phyloP scores from a whole-genome alignment of 2,888 invertebrate genomes.

The Apamea monoglypha region DNA sequence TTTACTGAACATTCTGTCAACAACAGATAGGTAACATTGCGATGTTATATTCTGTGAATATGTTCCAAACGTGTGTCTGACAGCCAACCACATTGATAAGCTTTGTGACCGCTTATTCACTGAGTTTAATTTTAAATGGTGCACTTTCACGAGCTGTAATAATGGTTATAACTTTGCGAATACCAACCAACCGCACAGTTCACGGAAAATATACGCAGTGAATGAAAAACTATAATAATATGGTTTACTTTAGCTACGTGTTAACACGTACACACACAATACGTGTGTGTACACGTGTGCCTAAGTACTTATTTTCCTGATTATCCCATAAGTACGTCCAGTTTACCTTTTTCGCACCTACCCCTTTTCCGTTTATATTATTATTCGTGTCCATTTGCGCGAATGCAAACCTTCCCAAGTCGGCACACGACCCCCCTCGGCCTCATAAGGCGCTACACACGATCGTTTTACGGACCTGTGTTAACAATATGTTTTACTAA shows the following conservation, averaged over 20 bases:
- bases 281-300: no score
- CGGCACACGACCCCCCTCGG: not conserved
- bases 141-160: slow-evolving; percentile 4
- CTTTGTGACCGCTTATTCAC: slow-evolving; percentile 35
- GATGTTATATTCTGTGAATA: slow-evolving; percentile 37
- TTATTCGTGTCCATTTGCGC: slow-evolving; percentile 39
- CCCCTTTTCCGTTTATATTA: slow-evolving; percentile 32
- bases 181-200: not conserved
- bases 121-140: slow-evolving; percentile 28
- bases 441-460: not conserved
- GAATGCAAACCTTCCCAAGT: slow-evolving; percentile 45
- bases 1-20: slow-evolving; percentile 45
- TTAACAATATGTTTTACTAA: slow-evolving; percentile 10
- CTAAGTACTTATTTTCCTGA: slow-evolving; percentile 31
- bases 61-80: slow-evolving; percentile 32
- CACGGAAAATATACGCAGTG: not conserved
- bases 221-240: slow-evolving; percentile 11
- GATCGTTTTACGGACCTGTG: slow-evolving; percentile 23
- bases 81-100: slow-evolving; percentile 48
- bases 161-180: not conserved
- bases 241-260: slow-evolving; percentile 9
- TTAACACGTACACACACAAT: no score
- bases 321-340: slow-evolving; percentile 13
- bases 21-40: slow-evolving; percentile 41
- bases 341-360: slow-evolving; percentile 44